Conservation (phyloP, 2,888 invertebrate genomes). For the Eilema caniola region DNA sequence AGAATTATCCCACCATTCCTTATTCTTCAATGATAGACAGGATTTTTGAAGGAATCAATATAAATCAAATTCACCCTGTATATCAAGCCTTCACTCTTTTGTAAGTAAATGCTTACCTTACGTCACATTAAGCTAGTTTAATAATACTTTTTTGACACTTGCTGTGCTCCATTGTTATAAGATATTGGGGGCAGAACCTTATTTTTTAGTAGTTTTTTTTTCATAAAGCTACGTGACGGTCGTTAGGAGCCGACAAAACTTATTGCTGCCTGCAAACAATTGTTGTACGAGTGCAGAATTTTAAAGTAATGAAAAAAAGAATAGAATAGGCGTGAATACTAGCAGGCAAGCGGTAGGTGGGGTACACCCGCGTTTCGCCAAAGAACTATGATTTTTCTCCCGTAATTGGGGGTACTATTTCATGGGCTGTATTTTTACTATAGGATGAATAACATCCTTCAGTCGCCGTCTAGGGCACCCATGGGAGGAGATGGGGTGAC, state of each 20-base stretch:
- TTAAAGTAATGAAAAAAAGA: too few relatives aligned
- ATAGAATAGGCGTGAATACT: too few relatives aligned
- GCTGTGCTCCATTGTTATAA: not conserved
- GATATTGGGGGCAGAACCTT: not conserved
- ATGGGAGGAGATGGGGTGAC: too few relatives aligned
- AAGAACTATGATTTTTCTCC: too few relatives aligned
- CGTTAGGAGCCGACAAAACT: not conserved
- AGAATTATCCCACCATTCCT: too few relatives aligned
- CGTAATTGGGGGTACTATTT: too few relatives aligned
- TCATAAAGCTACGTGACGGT: not conserved
- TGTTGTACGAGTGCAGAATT: not conserved
- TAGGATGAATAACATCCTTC: too few relatives aligned
- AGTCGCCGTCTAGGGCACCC: too few relatives aligned
- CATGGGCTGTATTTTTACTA: too few relatives aligned
- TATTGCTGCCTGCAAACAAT: not conserved
- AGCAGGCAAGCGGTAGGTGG: too few relatives aligned
- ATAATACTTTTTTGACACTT: not conserved
- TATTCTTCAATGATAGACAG: not conserved
- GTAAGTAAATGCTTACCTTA: slow-evolving; percentile 1
- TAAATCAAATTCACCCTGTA: not conserved
- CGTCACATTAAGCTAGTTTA: not conserved
- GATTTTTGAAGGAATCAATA: not conserved
- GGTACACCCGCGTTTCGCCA: too few relatives aligned
- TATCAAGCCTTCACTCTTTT: not conserved
- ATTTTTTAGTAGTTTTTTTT: not conserved